Conservation (phyloP, 2,888 invertebrate genomes). For the Kuschelorhynchus macadamiae region DNA sequence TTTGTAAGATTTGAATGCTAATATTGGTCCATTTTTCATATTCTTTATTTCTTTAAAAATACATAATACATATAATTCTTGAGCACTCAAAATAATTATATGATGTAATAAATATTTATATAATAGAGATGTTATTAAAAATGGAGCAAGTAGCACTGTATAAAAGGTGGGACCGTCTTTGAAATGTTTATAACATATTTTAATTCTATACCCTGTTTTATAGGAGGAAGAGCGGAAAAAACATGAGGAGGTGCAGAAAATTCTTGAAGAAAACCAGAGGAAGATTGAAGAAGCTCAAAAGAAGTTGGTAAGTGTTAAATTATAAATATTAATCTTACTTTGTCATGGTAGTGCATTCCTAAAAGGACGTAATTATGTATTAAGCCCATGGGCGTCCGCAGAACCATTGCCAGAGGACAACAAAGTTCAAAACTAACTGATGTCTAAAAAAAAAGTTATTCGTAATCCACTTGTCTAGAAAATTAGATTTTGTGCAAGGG, state of each 20-base stretch:
- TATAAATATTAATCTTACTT: no score
- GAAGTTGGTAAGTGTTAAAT: constrained; percentile 84
- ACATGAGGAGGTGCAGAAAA: constrained; percentile 94
- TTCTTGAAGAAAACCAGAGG: constrained; percentile 97
- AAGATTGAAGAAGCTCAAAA: constrained; percentile 98
- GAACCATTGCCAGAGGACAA: no score
- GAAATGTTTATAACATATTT: constrained; percentile 59
- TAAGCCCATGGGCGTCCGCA: no score
- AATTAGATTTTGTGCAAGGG: no score
- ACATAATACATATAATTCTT: no score
- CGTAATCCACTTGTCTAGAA: no score
- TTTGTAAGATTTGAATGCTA: constrained; percentile 22
- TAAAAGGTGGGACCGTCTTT: constrained; percentile 63
- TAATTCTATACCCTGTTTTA: constrained; percentile 73
- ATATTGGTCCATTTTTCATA: constrained; percentile 17
- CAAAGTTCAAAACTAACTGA: no score
- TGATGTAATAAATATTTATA: no score
- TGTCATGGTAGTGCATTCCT: no score
- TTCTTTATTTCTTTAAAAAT: neutral
- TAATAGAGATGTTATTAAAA: neutral
- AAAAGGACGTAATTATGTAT: no score
- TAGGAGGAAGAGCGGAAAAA: constrained; percentile 98
- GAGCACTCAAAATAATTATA: no score
- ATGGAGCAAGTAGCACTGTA: constrained; percentile 37
- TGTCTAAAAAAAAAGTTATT: no score